Base-by-base conservation (phyloP, 92 coral and sea anemone genomes). In the Virgularia gustaviana region DNA sequence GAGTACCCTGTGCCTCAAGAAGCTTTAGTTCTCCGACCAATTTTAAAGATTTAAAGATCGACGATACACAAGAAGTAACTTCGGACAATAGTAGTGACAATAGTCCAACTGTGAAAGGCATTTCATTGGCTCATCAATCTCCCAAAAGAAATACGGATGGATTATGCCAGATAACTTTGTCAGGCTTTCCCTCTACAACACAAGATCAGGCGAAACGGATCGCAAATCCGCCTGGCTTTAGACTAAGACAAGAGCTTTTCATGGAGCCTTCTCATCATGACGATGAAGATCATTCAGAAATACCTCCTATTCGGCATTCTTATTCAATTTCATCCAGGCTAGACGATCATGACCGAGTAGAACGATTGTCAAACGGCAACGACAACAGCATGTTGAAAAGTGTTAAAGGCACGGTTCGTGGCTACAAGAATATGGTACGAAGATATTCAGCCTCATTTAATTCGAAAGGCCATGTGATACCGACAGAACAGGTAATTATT, bases 361-460 rank as follows among this genome's bases (percentile, higher is more conserved):
- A 67, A 16, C 45, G 36, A 67, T 59, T 67, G 28, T 67, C 74
- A 67, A 67, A 47, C 60, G n/a, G n/a, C n/a, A 36, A 15, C 33
- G 74, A 67, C 36, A 67, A 45, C 22, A 59, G 74, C 2, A 67
- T 67, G 74, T 67, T 67, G 31, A 67, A 47, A 45, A 67, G 74
- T 36, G 59, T 67, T 45, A 67, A 67, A 49, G 98, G 98, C 22
- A 92, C 98, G 9, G 88, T 92, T 0, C 85, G 98, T 29, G 98
- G 98, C n/a, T 79, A 86, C 57, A 89, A 83, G 68, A 92, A 92
- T 51, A 84, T 92, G 36, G 88, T 92, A 28, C 58, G 74, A 28
- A 20, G 74, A 19, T 67, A 67, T 47, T 67, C 74, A 16, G 74
- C 74, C 4, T 67, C 74, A 2, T 67, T 67, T 45, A 67, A 67